Evolutionary conservation across 2,113 vertebrate species (phyloP).

Genomic region (Bubo scandiacus): DNA sequence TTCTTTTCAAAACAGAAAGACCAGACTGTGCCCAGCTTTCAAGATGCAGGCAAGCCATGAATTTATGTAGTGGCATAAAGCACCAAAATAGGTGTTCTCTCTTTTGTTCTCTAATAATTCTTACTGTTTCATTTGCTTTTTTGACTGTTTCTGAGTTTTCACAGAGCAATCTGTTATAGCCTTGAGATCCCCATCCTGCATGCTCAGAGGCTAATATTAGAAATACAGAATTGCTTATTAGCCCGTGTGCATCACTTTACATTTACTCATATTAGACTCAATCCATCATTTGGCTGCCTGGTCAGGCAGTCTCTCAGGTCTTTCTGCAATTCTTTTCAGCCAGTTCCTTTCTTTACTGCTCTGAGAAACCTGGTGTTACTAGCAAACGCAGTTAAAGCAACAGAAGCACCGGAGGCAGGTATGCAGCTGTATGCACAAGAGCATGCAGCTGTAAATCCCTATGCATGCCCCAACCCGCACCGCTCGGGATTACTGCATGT

Average conservation of each 20-base stretch:
- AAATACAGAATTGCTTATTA: neutral
- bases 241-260: neutral
- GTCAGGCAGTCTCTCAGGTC: neutral
- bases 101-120: neutral
- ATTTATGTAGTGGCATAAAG: conserved; percentile 7
- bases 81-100: neutral
- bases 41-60: neutral
- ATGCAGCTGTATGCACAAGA: neutral
- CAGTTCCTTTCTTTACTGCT: neutral
- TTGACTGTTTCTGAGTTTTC: neutral
- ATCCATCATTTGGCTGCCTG: neutral
- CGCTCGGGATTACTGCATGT: rapidly evolving
- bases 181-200: neutral
- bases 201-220: neutral
- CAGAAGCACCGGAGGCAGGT: neutral
- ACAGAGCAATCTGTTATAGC: neutral
- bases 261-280: neutral
- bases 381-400: neutral
- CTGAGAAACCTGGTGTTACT: neutral
- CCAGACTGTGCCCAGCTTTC: neutral
- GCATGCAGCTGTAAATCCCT: neutral
- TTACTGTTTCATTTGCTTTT: neutral
- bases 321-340: neutral
- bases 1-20: neutral
- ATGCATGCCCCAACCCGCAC: neutral